These are phyloP conservation scores for Dasyprocta punctata DNA, from an alignment of 2,113 vertebrate genomes.

Conservation along the genomic window DNA sequence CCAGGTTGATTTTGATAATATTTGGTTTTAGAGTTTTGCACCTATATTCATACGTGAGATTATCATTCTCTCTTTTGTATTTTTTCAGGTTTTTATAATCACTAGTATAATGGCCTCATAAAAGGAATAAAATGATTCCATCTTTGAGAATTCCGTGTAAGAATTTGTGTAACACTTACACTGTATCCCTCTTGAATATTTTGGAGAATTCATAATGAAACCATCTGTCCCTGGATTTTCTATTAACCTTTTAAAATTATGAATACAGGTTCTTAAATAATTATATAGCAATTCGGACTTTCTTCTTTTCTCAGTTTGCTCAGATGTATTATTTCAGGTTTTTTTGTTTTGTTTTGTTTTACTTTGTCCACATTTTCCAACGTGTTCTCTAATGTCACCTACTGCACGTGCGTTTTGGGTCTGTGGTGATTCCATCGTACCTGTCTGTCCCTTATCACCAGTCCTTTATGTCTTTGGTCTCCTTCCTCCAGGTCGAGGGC, in stretches of 20 bases:
- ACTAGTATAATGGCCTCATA: not conserved
- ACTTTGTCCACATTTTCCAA: not conserved
- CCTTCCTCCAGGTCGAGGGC: not conserved
- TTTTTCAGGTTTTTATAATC: not conserved
- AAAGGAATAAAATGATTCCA: not conserved
- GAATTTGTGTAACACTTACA: not conserved
- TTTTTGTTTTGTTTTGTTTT: too few relatives aligned
- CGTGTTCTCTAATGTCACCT: not conserved
- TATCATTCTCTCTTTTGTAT: not conserved
- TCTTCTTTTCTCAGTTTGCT: not conserved
- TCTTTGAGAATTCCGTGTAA: not conserved
- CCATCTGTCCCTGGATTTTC: not conserved
- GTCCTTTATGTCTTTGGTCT: not conserved
- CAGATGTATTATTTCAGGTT: too few relatives aligned
- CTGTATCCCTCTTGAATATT: not conserved
- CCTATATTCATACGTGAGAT: not conserved
- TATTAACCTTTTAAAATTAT: not conserved
- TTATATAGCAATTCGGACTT: not conserved
- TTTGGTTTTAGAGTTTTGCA: not conserved
- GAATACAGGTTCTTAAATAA: not conserved
- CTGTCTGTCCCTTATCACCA: fast-evolving
- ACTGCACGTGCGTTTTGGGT: too few relatives aligned
- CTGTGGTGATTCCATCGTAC: too few relatives aligned
- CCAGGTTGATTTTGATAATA: too few relatives aligned
- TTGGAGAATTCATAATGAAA: not conserved